These are phyloP conservation scores for Heliconius hermathena DNA, from an alignment of 1,140 invertebrate genomes.

Conservation along the genomic window DNA sequence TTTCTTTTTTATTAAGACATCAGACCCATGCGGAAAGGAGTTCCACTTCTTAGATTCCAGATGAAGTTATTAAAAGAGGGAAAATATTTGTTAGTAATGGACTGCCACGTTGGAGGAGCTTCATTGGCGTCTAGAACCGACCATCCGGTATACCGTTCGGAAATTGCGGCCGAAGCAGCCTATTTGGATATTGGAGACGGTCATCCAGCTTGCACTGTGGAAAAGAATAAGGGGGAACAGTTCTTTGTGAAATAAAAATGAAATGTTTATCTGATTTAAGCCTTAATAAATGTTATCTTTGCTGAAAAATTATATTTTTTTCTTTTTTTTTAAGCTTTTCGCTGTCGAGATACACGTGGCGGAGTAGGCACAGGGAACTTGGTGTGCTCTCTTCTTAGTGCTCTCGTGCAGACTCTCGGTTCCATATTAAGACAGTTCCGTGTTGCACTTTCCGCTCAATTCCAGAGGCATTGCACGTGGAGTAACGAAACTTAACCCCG, in stretches of 20 bases:
- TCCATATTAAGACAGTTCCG: no score
- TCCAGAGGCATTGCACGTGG: no score
- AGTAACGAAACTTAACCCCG: no score
- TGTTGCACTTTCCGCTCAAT: no score
- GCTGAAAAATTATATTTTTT: not conserved
- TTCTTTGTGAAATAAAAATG: constrained; percentile 32
- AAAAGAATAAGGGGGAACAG: constrained; percentile 52
- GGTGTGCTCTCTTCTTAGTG: no score
- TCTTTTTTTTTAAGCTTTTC: not conserved
- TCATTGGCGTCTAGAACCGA: constrained; percentile 48
- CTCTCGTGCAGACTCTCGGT: no score
- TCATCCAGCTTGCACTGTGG: constrained; percentile 49
- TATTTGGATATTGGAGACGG: constrained; percentile 51
- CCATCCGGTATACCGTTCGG: constrained; percentile 38
- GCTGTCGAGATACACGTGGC: no score
- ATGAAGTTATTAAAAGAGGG: constrained; percentile 57
- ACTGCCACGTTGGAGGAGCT: constrained; percentile 53
- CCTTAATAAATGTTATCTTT: not conserved
- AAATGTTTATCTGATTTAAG: not conserved
- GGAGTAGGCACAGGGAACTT: no score
- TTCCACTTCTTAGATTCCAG: constrained; percentile 59
- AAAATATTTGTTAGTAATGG: constrained; percentile 60
- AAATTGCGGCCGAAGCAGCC: constrained; percentile 42
- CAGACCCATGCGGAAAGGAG: constrained; percentile 43
- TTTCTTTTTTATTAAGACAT: constrained; percentile 44